These are phyloP conservation scores for Aselliscus stoliczkanus DNA, from an alignment of 2,797 vertebrate species.

Conservation along the genomic window DNA sequence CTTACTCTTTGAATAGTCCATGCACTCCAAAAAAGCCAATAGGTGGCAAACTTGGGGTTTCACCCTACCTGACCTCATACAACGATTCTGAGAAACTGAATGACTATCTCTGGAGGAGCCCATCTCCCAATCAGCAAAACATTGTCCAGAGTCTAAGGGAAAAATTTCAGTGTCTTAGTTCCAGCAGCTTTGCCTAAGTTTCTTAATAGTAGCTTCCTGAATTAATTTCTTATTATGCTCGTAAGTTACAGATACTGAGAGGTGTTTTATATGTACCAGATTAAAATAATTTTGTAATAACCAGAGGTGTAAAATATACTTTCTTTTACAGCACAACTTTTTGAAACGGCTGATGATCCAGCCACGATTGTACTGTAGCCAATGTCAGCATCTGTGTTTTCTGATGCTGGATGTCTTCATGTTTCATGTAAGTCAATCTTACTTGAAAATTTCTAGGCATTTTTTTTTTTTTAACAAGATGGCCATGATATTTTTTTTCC, in stretches of 20 bases:
- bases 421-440: conserved; percentile 48
- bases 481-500: neutral
- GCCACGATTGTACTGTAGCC: neutral
- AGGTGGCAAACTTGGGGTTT: conserved; percentile 68
- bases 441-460: conserved; percentile 37
- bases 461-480: conserved; percentile 6
- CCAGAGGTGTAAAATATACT: conserved; percentile 56
- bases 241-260: conserved; percentile 47
- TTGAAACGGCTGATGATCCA: neutral
- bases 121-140: conserved; percentile 90
- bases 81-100: conserved; percentile 87
- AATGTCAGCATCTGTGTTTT: neutral
- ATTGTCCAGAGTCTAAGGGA: conserved; percentile 96
- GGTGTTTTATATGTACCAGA: conserved; percentile 64
- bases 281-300: conserved; percentile 61
- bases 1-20: conserved; percentile 80
- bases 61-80: conserved; percentile 78
- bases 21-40: conserved; percentile 81
- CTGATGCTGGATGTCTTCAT: neutral
- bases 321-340: conserved; percentile 44
- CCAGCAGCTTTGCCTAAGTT: conserved; percentile 94
- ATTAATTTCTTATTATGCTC: conserved; percentile 45
- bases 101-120: conserved; percentile 93
- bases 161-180: conserved; percentile 98
- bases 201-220: conserved; percentile 38